Evolutionary conservation across 23 tunicate species (phyloP).

Genomic region (Diplosoma virens): DNA sequence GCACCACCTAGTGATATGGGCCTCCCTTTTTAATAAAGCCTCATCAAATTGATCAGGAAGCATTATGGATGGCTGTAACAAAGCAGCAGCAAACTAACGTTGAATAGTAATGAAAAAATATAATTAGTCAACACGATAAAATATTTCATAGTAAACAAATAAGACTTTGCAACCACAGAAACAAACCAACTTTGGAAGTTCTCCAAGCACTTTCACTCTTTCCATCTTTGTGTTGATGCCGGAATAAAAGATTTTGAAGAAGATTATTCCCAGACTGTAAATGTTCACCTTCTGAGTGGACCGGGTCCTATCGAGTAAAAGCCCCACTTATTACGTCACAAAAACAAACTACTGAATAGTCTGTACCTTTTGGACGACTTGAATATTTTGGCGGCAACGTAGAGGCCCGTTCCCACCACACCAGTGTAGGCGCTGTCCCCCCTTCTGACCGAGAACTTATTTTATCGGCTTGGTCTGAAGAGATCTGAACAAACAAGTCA

Average conservation of each 20-base stretch:
- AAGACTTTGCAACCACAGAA: no score
- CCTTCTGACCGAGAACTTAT: slow-evolving; percentile 69
- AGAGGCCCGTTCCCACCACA: slow-evolving; percentile 69
- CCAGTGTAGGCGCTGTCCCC: slow-evolving; percentile 70
- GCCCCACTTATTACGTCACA: no score
- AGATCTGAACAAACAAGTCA: no score
- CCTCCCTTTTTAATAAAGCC: slow-evolving; percentile 40
- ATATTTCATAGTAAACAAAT: no score
- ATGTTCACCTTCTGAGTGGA: slow-evolving; percentile 87
- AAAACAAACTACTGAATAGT: no score
- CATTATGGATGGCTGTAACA: slow-evolving; percentile 47
- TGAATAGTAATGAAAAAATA: no score
- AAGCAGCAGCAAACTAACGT: no score
- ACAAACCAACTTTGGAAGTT: no score
- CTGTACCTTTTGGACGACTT: slow-evolving; percentile 41
- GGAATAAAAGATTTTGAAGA: slow-evolving; percentile 75
- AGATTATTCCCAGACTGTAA: slow-evolving; percentile 91
- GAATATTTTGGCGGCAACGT: slow-evolving; percentile 71
- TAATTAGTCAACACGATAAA: no score
- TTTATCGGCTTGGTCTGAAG: slow-evolving; percentile 37
- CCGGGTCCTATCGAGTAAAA: slow-evolving; percentile 59
- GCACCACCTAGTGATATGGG: slow-evolving; percentile 74
- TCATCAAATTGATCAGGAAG: slow-evolving; percentile 78
- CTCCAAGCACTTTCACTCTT: slow-evolving; percentile 69
- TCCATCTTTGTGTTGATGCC: slow-evolving; percentile 76